A percentile compares a stretch with the other conserved stretches of the same genome.
phyloP scores from a whole-genome alignment of 2,113 vertebrate genomes.

The Oceanites oceanicus region DNA sequence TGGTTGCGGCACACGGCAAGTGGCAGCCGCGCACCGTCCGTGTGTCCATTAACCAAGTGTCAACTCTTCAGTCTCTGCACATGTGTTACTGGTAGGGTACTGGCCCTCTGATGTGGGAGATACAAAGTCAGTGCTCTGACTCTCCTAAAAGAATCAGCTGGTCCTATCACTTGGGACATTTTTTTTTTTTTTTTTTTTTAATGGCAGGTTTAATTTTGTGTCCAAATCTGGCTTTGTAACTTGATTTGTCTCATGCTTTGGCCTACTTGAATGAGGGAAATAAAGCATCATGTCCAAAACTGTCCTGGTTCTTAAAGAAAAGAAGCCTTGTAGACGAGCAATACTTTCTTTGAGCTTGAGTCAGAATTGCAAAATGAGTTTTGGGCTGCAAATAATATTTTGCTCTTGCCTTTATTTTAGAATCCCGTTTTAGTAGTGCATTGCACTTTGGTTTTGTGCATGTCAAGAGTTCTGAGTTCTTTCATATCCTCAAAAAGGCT shows the following conservation, averaged over 20 bases:
- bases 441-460: background rate
- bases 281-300: background rate
- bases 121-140: background rate
- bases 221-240: background rate
- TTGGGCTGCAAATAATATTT: background rate
- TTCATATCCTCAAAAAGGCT: background rate
- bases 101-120: background rate
- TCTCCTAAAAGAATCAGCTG: background rate
- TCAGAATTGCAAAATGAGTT: background rate
- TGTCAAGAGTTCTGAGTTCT: background rate
- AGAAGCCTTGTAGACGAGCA: background rate
- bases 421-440: background rate
- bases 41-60: background rate
- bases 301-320: background rate
- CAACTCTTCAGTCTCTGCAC: background rate
- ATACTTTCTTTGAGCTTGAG: background rate
- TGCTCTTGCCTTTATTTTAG: background rate
- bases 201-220: background rate
- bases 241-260: conserved; percentile 20
- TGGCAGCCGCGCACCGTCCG: background rate
- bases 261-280: background rate
- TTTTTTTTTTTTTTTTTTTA: background rate
- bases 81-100: background rate
- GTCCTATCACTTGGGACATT: background rate
- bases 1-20: background rate